phyloP scores from a whole-genome alignment of 1,140 invertebrate species.

The Drosophila kurseongensis region DNA sequence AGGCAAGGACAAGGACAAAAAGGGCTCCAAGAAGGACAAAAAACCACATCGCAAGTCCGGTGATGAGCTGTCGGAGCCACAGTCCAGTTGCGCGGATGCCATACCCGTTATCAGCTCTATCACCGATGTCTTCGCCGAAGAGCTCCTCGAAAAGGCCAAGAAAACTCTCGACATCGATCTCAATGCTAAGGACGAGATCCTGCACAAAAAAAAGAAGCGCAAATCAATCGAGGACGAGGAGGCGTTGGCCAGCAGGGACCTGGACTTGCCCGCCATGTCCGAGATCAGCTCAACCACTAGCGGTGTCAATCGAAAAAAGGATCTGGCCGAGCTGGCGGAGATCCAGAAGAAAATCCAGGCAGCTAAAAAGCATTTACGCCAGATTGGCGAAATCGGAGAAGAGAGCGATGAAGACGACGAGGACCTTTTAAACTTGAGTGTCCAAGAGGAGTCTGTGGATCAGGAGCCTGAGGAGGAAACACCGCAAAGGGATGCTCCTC shows the following conservation, averaged over 20 bases:
- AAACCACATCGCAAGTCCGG: constrained; percentile 83
- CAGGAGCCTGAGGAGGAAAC: constrained; percentile 16
- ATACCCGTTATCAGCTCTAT: constrained; percentile 85
- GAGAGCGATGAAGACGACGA: constrained; percentile 81
- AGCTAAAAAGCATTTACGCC: constrained; percentile 85
- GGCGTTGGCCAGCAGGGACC: constrained; percentile 60
- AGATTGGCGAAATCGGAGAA: constrained; percentile 72
- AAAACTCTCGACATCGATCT: constrained; percentile 67
- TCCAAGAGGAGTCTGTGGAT: constrained; percentile 73
- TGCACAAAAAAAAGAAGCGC: constrained; percentile 75
- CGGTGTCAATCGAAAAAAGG: constrained; percentile 76
- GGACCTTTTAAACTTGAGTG: constrained; percentile 87
- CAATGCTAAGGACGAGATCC: constrained; percentile 67
- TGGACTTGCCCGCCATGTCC: constrained; percentile 85
- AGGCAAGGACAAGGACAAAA: constrained; percentile 62
- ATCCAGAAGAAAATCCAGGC: constrained; percentile 85
- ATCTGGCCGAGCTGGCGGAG: constrained; percentile 72
- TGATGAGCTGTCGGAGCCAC: constrained; percentile 57
- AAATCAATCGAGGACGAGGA: constrained; percentile 55
- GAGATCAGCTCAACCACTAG: constrained; percentile 82
- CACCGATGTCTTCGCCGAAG: constrained; percentile 87
- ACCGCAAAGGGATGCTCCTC: constrained; percentile 9
- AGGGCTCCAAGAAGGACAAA: constrained; percentile 59
- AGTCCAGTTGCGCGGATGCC: constrained; percentile 37
- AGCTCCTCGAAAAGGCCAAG: constrained; percentile 84